Evolutionary conservation across 2,797 vertebrate species (phyloP).

Genomic region (Syndactyla subalaris): DNA sequence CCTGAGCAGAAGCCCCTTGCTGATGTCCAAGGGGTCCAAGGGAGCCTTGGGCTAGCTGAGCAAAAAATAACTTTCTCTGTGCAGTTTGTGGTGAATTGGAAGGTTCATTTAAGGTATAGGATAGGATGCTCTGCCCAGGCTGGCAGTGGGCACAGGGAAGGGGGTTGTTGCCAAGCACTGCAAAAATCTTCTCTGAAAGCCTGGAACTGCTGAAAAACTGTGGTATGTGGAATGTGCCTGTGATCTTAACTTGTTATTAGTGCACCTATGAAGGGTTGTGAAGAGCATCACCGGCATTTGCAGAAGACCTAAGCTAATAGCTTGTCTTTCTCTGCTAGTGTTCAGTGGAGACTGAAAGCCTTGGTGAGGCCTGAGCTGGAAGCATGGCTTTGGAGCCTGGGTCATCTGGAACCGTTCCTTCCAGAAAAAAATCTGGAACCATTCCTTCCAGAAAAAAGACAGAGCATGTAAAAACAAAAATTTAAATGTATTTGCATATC

Average conservation of each 20-base stretch:
- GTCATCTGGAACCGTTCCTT: accelerated
- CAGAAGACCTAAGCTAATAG: neutral
- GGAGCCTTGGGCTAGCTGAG: neutral
- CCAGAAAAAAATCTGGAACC: neutral
- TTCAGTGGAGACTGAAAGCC: neutral
- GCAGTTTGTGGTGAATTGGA: neutral
- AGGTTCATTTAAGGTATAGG: accelerated
- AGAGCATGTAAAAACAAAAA: neutral
- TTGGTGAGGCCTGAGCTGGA: neutral
- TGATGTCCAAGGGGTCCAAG: neutral
- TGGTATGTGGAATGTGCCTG: accelerated
- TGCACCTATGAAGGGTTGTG: neutral
- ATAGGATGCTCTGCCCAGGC: neutral
- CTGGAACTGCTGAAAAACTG: neutral
- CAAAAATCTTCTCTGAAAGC: neutral
- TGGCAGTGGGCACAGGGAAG: neutral
- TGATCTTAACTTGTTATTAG: neutral
- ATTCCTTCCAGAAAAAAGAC: neutral
- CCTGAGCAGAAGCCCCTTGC: neutral
- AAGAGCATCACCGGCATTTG: neutral
- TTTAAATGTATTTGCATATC: neutral
- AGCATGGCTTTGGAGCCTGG: neutral
- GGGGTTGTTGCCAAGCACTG: neutral
- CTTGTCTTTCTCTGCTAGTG: neutral
- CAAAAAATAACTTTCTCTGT: neutral